Evolutionary conservation across 2,797 vertebrate species (phyloP), one percentile per base, ranked within the genome.

Genomic region (Anolis apletophallus): DNA sequence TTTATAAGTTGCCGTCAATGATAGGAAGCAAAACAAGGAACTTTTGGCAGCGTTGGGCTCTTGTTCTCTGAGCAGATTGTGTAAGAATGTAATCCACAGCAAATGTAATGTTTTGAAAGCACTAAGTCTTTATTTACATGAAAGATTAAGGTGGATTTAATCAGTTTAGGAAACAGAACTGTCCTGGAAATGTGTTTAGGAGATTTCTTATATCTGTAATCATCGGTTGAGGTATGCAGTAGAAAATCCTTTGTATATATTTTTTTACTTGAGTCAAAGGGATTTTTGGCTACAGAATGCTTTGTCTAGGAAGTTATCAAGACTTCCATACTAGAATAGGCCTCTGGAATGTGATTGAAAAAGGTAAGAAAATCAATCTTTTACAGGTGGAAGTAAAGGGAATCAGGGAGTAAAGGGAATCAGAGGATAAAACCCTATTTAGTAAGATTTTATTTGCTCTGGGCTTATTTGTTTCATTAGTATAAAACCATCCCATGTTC

Each of bases 21-120:
- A 2, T 0, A 87, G 32, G 9, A 81, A 29, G 0, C 0, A 19
- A 13, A 69, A 83, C 61, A 64, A 1, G 72, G 2, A 73, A 54
- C 1, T 26, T 64, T 81, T 77, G 50, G 21, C 21, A 40, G 1
- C 2, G 68, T 6, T 88, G 67, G 69, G 52, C 0, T 0, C 32
- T 9, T 50, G 40, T 84, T 88, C 32, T 46, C 19, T 84, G 23
- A 68, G 50, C n/a, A 17, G 19, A 14, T 68, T 57, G 3, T 76
- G 4, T 11, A 83, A 85, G 54, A 16, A 17, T 50, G 19, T 68
- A 88, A 84, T 74, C n/a, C 74, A 61, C 32, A 55, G 32, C 46
- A 29, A 14, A 26, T 73, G 9, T 8, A 64, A 74, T 26, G 3
- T 75, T 88, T 73, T 81, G 59, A 84, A 91, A 68, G 21, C 10